Conservation (phyloP, 2,888 invertebrate genomes). For the Cataglyphis altisquamis region DNA sequence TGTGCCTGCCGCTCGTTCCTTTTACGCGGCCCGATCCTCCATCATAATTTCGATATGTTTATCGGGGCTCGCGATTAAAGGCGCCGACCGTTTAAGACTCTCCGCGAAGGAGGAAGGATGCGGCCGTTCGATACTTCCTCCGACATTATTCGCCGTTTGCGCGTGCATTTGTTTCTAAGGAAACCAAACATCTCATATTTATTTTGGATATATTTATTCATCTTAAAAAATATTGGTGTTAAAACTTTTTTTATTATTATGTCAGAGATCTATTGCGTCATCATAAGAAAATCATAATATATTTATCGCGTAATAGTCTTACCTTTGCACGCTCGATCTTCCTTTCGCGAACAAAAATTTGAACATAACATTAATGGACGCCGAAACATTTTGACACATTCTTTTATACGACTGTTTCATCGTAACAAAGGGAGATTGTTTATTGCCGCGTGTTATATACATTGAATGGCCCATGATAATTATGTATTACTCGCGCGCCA, state of each 20-base stretch:
- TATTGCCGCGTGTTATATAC: conserved; percentile 63
- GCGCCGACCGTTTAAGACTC: conserved; percentile 66
- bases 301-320: neutral
- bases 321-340: neutral
- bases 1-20: conserved; percentile 56
- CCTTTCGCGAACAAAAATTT: neutral
- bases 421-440: conserved; percentile 42
- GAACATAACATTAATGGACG: conserved; percentile 16
- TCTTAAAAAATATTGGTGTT: neutral
- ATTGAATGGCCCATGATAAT: conserved; percentile 56
- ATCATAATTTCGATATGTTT: conserved; percentile 80
- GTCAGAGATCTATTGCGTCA: neutral
- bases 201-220: neutral
- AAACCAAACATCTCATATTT: neutral
- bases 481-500: conserved; percentile 70
- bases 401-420: conserved; percentile 20
- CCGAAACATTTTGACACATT: conserved; percentile 38
- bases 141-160: conserved; percentile 33
- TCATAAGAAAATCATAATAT: neutral
- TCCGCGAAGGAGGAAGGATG: conserved; percentile 67
- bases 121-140: conserved; percentile 53
- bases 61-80: conserved; percentile 76
- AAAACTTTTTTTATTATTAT: neutral
- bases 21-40: conserved; percentile 70
- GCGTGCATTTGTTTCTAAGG: conserved; percentile 18